phyloP scores from a whole-genome alignment of 2,797 vertebrate genomes.

The Onychomys leucogaster region DNA sequence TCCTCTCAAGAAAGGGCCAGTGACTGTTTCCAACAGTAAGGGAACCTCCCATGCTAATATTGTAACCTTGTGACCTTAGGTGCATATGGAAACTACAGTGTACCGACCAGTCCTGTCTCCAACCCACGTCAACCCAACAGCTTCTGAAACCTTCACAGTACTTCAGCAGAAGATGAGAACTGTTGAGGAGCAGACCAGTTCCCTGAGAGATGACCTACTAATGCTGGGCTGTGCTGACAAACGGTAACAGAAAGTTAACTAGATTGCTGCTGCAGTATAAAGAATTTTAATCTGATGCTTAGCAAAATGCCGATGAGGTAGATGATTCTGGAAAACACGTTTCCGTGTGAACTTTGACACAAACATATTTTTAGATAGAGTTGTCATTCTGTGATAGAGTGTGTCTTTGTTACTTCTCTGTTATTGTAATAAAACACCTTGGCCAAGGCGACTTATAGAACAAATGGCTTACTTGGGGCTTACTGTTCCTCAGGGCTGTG shows the following conservation, averaged over 20 bases:
- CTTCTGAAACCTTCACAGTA: conserved; percentile 84
- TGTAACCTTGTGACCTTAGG: conserved; percentile 42
- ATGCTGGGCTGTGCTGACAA: conserved; percentile 76
- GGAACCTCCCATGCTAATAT: not conserved
- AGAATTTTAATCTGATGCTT: not conserved
- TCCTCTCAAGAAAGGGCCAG: not conserved
- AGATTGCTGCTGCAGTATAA: not conserved
- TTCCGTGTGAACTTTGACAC: conserved; percentile 12
- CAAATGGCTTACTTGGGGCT: not conserved
- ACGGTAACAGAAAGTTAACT: conserved; percentile 75
- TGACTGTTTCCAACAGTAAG: not conserved
- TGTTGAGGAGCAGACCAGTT: conserved; percentile 87
- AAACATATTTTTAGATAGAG: not conserved
- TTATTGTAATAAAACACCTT: not conserved
- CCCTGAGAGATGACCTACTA: conserved; percentile 83
- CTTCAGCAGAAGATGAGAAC: conserved; percentile 87
- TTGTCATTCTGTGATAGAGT: not conserved
- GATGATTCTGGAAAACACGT: not conserved
- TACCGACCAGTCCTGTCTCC: conserved; percentile 81
- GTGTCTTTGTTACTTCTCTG: not conserved
- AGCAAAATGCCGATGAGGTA: not conserved
- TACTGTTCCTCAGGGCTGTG: not conserved
- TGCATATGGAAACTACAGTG: conserved; percentile 66
- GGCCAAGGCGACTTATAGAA: not conserved
- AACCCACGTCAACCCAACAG: conserved; percentile 78